Conservation (phyloP, 2,888 invertebrate species). For the Gymnoscelis rufifasciata region DNA sequence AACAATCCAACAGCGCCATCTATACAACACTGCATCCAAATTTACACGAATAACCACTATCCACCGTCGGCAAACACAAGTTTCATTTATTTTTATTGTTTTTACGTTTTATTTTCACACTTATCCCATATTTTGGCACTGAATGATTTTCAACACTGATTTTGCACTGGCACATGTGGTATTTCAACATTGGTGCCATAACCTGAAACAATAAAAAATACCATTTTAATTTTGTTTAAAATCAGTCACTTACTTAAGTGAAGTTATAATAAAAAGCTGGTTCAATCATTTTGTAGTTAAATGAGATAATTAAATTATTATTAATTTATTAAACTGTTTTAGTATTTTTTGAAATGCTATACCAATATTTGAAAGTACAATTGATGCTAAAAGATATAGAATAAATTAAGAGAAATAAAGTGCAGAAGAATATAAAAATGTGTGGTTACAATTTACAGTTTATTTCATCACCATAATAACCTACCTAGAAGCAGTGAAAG, state of each 20-base stretch:
- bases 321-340: too few species aligned
- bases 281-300: too few species aligned
- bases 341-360: too few species aligned
- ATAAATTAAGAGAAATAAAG: too few species aligned
- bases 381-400: too few species aligned
- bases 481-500: too few species aligned
- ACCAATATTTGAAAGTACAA: too few species aligned
- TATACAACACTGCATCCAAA: constrained; percentile 75
- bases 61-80: constrained; percentile 35
- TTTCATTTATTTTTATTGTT: constrained; percentile 32
- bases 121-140: constrained; percentile 48
- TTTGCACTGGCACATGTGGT: constrained; percentile 61
- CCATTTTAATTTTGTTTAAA: not conserved
- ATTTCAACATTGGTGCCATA: constrained; percentile 52
- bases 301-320: too few species aligned
- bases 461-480: too few species aligned
- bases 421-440: too few species aligned
- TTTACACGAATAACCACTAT: constrained; percentile 39
- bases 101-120: constrained; percentile 44
- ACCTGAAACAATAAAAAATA: constrained; percentile 59
- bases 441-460: too few species aligned
- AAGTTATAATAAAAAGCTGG: too few species aligned
- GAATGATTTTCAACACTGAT: constrained; percentile 46
- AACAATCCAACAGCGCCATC: constrained; percentile 64
- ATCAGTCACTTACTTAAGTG: not conserved